Evolutionary conservation across 2,797 vertebrate genomes (phyloP).

Genomic region (Allobates femoralis): DNA sequence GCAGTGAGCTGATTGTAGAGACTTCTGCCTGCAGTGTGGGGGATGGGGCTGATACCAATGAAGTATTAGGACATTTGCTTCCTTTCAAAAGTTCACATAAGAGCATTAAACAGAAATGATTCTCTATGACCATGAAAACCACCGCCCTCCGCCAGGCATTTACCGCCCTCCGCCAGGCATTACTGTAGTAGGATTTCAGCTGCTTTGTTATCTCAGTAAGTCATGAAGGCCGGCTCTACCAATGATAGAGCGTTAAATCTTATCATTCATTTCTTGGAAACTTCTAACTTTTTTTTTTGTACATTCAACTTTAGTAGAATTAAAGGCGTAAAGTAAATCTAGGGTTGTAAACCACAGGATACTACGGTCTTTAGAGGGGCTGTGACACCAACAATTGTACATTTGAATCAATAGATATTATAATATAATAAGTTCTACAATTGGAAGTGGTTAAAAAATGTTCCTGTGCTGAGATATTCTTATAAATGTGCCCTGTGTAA

Average conservation of each 20-base stretch:
- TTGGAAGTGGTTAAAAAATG: no score
- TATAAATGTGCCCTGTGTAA: no score
- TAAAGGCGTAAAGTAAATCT: no score
- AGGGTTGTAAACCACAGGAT: no score
- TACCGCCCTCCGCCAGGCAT: not conserved
- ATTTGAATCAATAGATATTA: no score
- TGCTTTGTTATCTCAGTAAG: not conserved
- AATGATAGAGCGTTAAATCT: not conserved
- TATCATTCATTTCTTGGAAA: not conserved
- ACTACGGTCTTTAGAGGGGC: no score
- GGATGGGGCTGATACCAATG: not conserved
- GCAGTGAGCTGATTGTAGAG: not conserved
- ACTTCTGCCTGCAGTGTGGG: not conserved
- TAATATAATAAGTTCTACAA: no score
- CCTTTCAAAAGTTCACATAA: not conserved
- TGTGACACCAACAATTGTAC: no score
- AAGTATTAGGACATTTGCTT: not conserved
- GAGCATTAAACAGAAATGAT: not conserved
- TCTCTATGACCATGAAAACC: not conserved
- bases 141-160: not conserved
- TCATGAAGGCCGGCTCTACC: not conserved
- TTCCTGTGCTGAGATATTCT: no score
- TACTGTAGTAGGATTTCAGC: not conserved
- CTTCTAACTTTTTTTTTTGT: no score
- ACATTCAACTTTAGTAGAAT: no score